phyloP scores from a whole-genome alignment of 2,888 invertebrate species.

The Halocaridina rubra region DNA sequence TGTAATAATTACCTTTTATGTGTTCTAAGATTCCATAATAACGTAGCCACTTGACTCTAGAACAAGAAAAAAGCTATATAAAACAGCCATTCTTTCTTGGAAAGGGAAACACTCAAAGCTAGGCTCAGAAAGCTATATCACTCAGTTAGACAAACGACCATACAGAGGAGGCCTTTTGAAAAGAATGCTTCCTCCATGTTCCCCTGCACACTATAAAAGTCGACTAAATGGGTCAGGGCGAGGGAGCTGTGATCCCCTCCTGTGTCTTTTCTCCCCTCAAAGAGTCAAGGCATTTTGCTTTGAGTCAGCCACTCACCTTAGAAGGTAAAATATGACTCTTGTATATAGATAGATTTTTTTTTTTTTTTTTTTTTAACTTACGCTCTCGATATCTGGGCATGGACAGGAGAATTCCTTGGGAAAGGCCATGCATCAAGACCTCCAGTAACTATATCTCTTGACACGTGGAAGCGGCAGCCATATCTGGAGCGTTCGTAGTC shows the following conservation, averaged over 20 bases:
- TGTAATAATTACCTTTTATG: constrained; percentile 16
- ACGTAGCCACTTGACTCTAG: constrained; percentile 35
- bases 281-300: no score
- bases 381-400: background rate
- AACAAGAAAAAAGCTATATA: background rate
- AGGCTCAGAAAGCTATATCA: background rate
- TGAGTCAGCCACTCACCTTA: background rate
- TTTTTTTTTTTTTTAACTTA: background rate
- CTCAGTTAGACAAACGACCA: background rate
- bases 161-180: background rate
- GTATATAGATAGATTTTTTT: no score
- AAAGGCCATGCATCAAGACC: constrained; percentile 48
- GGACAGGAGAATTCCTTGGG: constrained; percentile 36
- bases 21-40: constrained; percentile 24
- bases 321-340: background rate
- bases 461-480: constrained; percentile 9
- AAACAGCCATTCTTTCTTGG: background rate
- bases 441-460: background rate
- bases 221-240: background rate
- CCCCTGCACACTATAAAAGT: no score
- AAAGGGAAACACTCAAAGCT: background rate
- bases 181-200: no score
- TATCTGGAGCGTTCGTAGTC: background rate
- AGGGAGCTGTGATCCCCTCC: background rate
- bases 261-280: no score